These are phyloP conservation scores for Samia ricini DNA, from an alignment of 1,140 invertebrate species.

Conservation along the genomic window DNA sequence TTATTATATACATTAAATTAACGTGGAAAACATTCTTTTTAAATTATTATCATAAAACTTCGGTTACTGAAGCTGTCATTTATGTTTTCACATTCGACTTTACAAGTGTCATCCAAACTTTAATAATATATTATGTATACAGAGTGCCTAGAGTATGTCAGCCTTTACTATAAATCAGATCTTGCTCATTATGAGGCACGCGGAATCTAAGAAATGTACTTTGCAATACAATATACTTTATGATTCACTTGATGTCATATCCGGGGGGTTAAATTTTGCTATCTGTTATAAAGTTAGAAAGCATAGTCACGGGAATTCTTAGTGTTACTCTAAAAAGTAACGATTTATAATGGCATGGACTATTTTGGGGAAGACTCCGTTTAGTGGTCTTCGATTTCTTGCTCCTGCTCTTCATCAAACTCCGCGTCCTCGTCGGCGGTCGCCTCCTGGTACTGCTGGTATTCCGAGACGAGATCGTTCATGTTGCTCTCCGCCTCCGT, in stretches of 20 bases:
- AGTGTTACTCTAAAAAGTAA: conserved; percentile 64
- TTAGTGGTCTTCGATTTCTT: conserved; percentile 67
- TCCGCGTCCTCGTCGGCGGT: conserved; percentile 84
- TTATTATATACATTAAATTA: conserved; percentile 75
- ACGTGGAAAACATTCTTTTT: conserved; percentile 58
- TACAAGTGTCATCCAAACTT: conserved; percentile 37
- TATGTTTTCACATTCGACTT: conserved; percentile 41
- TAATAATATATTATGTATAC: conserved; percentile 44
- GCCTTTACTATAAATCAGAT: conserved; percentile 59
- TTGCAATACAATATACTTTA: conserved; percentile 22
- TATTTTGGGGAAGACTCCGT: conserved; percentile 57
- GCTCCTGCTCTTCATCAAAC: conserved; percentile 82
- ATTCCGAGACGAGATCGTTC: conserved; percentile 81
- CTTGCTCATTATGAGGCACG: conserved; percentile 45
- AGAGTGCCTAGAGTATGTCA: conserved; percentile 52
- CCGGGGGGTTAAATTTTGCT: conserved; percentile 59
- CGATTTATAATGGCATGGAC: conserved; percentile 57
- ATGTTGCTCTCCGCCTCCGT: conserved; percentile 84
- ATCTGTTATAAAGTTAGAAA: conserved; percentile 73
- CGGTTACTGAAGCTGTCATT: conserved; percentile 67
- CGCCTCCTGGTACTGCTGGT: conserved; percentile 93
- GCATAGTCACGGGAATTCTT: conserved; percentile 67
- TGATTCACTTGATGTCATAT: conserved; percentile 30
- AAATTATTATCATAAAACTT: conserved; percentile 54
- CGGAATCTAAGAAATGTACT: conserved; percentile 55